These are phyloP conservation scores for Penaeus indicus DNA, from an alignment of 1,140 invertebrate species.

Conservation along the genomic window DNA sequence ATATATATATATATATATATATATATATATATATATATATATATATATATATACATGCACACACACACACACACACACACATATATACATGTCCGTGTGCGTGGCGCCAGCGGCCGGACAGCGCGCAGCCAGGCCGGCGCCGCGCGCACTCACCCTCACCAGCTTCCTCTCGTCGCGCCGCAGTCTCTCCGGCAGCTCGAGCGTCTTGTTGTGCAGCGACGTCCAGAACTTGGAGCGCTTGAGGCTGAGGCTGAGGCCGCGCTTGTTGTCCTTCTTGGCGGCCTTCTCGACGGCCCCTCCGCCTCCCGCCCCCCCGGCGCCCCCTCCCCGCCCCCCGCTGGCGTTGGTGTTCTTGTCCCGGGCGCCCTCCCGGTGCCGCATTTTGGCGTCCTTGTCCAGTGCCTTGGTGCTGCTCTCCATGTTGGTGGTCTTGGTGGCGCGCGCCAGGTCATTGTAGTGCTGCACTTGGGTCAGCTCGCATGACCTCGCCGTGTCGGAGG, in stretches of 20 bases:
- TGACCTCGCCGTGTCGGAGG: conserved; percentile 49
- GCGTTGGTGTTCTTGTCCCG: conserved; percentile 1
- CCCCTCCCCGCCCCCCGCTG: not conserved
- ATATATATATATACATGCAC: too few species aligned
- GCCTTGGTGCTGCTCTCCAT: conserved; percentile 43
- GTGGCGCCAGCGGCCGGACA: too few species aligned
- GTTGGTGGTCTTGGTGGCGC: conserved; percentile 57
- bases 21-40: too few species aligned
- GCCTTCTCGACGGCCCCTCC: not conserved
- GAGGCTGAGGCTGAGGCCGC: conserved; percentile 50
- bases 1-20: too few species aligned
- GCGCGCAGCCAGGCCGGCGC: not conserved
- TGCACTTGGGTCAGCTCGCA: conserved; percentile 53
- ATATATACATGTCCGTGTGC: too few species aligned
- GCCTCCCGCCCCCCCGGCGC: not conserved
- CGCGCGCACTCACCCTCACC: conserved; percentile 23
- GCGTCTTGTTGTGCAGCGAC: conserved; percentile 47
- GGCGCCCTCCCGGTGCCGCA: not conserved
- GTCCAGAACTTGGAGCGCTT: conserved; percentile 51
- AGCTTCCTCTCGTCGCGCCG: conserved; percentile 50
- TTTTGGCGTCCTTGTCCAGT: conserved; percentile 4
- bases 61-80: too few species aligned
- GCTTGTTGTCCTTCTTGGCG: not conserved
- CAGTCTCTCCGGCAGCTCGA: conserved; percentile 49
- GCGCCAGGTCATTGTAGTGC: conserved; percentile 61